These are phyloP conservation scores for Tachina grossa DNA, from an alignment of 2,888 invertebrate genomes.

Conservation along the genomic window DNA sequence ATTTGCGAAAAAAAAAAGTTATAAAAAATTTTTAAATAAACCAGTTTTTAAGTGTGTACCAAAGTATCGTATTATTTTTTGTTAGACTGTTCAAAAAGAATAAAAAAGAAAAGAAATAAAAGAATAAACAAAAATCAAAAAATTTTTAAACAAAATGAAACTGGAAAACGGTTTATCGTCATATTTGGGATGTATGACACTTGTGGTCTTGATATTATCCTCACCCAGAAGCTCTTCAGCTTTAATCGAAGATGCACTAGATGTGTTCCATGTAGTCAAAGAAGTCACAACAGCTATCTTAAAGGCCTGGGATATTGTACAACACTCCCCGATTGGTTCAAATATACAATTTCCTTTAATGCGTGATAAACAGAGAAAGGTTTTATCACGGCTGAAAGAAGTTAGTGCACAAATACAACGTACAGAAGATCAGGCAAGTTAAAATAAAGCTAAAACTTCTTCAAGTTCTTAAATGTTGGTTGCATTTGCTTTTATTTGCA, in stretches of 20 bases:
- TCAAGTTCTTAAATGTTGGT: not conserved
- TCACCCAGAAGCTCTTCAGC: constrained; percentile 79
- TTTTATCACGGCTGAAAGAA: constrained; percentile 84
- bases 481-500: constrained; percentile 65
- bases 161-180: constrained; percentile 3
- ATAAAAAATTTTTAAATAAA: not conserved
- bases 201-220: constrained; percentile 39
- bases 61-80: constrained; percentile 26
- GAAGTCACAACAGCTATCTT: constrained; percentile 86
- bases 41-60: constrained; percentile 18
- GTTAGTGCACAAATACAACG: constrained; percentile 81
- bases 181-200: constrained; percentile 23
- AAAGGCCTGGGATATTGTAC: constrained; percentile 87
- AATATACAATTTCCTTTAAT: constrained; percentile 86
- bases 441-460: not conserved
- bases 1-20: constrained; percentile 16
- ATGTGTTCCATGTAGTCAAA: constrained; percentile 85
- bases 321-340: constrained; percentile 84
- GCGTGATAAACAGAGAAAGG: constrained; percentile 85
- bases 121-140: not conserved
- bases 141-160: constrained; percentile 56
- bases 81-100: not conserved
- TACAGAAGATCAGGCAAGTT: constrained; percentile 80
- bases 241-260: constrained; percentile 85
- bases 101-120: not conserved